phyloP scores from a whole-genome alignment of 53 echinoderm and acorn worm genomes.

The Crossaster papposus region DNA sequence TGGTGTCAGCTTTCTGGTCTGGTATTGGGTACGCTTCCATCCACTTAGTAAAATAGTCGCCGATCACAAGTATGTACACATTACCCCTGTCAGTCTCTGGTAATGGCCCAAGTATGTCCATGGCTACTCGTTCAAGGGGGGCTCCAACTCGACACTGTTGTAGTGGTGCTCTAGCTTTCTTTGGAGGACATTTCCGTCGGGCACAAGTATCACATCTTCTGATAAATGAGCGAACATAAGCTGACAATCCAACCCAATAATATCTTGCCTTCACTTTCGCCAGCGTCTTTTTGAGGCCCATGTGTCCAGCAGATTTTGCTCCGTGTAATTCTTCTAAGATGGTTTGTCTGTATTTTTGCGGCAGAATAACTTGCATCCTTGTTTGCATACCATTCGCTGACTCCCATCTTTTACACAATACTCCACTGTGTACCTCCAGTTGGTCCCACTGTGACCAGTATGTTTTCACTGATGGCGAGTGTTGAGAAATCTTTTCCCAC shows the following conservation, averaged over 20 bases:
- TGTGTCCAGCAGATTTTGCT: constrained; percentile 21
- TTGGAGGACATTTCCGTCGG: constrained; percentile 35
- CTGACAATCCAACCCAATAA: constrained; percentile 24
- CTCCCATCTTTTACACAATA: constrained; percentile 64
- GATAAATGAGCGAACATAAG: constrained; percentile 1
- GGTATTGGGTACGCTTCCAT: constrained; percentile 3
- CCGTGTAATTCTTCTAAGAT: constrained; percentile 57
- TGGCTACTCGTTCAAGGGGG: background rate
- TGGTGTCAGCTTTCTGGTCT: constrained; percentile 6
- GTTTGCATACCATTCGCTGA: constrained; percentile 42
- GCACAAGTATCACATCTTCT: constrained; percentile 47
- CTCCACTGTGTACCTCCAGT: constrained; percentile 33
- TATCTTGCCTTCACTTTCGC: constrained; percentile 20
- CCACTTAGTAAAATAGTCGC: constrained; percentile 9
- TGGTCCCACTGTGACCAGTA: constrained; percentile 63
- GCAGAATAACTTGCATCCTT: constrained; percentile 33
- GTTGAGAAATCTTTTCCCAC: constrained; percentile 39
- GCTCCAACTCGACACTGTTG: background rate
- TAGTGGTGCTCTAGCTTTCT: constrained; percentile 25
- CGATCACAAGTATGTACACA: background rate
- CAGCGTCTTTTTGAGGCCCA: constrained; percentile 48
- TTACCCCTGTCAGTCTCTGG: constrained; percentile 18
- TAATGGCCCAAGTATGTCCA: background rate
- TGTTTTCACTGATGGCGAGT: constrained; percentile 6
- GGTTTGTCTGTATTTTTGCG: background rate